Conservation (phyloP, 2,888 invertebrate species). For the Camponotus fellah region DNA sequence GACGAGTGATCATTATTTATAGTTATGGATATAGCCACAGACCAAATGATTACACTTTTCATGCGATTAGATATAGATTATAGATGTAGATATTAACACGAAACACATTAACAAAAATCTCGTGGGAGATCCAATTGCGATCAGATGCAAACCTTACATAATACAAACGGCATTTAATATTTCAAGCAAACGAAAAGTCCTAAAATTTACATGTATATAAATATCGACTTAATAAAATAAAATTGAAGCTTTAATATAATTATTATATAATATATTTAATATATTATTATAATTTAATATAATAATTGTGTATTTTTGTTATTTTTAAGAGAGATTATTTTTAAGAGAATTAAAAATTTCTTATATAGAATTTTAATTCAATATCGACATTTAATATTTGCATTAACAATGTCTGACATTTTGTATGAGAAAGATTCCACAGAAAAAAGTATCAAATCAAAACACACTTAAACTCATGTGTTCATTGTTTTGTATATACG, state of each 20-base stretch:
- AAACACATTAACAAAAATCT: slow-evolving; percentile 68
- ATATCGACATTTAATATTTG: neutral
- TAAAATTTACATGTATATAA: neutral
- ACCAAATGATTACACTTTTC: slow-evolving; percentile 69
- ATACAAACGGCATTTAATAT: neutral
- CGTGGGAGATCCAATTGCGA: slow-evolving; percentile 50
- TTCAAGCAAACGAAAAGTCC: neutral
- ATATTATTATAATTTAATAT: too few relatives aligned
- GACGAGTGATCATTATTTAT: slow-evolving; percentile 80
- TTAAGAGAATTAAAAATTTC: neutral
- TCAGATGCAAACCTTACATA: neutral
- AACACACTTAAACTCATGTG: too few relatives aligned
- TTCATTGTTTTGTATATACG: too few relatives aligned
- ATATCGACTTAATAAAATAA: neutral
- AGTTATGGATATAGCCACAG: slow-evolving; percentile 68
- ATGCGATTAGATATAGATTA: slow-evolving; percentile 50
- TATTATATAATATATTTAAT: too few relatives aligned
- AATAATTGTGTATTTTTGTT: neutral
- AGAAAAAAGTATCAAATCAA: too few relatives aligned
- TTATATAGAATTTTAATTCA: neutral
- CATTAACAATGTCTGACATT: neutral
- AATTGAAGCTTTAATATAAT: too few relatives aligned
- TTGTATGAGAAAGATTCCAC: neutral
- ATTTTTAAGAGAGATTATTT: neutral
- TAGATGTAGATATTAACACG: slow-evolving; percentile 40